These are phyloP conservation scores for Champsocephalus gunnari DNA, from an alignment of 2,797 vertebrate genomes.

Conservation along the genomic window DNA sequence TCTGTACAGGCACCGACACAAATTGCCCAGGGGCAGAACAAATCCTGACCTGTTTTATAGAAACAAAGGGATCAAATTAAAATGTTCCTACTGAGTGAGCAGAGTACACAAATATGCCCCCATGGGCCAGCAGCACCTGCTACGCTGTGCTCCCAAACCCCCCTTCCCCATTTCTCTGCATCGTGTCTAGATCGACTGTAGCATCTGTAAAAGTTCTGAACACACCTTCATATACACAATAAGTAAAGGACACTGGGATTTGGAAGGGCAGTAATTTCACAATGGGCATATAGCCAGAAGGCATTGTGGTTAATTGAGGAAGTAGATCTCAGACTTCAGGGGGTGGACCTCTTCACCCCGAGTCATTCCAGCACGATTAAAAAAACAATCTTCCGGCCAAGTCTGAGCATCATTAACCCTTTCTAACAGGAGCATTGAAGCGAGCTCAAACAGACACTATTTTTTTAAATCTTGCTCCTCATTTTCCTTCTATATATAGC, in stretches of 20 bases:
- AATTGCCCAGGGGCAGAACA: conserved; percentile 63
- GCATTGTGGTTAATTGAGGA: conserved; percentile 54
- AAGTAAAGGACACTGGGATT: not conserved
- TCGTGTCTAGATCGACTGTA: conserved; percentile 16
- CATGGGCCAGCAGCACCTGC: conserved; percentile 72
- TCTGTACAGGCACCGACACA: conserved; percentile 51
- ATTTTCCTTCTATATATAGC: conserved; percentile 69
- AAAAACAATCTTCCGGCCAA: conserved; percentile 35
- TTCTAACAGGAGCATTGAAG: conserved; percentile 19
- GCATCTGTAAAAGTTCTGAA: conserved; percentile 36
- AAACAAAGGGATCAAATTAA: conserved; percentile 82
- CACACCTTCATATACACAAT: conserved; percentile 3
- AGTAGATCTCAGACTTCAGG: conserved; percentile 34
- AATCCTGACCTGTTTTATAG: conserved; percentile 81
- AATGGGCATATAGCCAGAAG: conserved; percentile 45
- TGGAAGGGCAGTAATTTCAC: conserved; percentile 25
- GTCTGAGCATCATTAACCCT: conserved; percentile 57
- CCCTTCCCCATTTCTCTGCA: conserved; percentile 16
- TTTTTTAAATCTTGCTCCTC: conserved; percentile 44
- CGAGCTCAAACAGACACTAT: conserved; percentile 31
- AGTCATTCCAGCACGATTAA: conserved; percentile 32
- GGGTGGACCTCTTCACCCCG: conserved; percentile 43
- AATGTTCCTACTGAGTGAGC: conserved; percentile 81
- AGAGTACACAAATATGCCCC: conserved; percentile 70
- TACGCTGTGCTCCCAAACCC: conserved; percentile 39